Conservation (phyloP, 1,140 invertebrate genomes). For the Nomia melanderi region DNA sequence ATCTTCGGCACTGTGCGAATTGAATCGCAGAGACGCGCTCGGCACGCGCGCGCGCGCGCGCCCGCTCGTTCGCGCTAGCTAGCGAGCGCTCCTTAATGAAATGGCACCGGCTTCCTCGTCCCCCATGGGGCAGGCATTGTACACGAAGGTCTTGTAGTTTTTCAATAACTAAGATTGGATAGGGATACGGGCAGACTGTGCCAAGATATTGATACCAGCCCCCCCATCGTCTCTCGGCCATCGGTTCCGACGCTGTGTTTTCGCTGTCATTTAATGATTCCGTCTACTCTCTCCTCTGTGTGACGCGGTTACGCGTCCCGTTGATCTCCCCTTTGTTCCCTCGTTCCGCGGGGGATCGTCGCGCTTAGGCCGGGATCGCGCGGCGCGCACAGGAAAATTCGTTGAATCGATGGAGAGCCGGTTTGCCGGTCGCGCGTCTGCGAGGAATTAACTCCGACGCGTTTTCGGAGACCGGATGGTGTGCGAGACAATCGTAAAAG, state of each 20-base stretch:
- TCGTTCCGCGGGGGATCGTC: background rate
- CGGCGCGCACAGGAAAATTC: too few species aligned
- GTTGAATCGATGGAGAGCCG: too few species aligned
- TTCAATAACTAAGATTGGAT: constrained; percentile 69
- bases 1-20: constrained; percentile 36
- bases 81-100: constrained; percentile 67
- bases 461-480: too few species aligned
- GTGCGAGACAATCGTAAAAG: too few species aligned
- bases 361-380: too few species aligned
- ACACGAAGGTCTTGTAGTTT: constrained; percentile 63
- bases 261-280: background rate
- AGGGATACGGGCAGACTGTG: constrained; percentile 41
- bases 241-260: background rate
- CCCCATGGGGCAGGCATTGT: constrained; percentile 63
- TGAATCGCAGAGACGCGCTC: constrained; percentile 23
- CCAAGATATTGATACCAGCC: constrained; percentile 50
- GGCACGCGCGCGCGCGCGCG: background rate
- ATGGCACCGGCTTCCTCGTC: constrained; percentile 57
- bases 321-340: constrained; percentile 2
- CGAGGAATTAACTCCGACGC: too few species aligned
- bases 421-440: too few species aligned
- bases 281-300: constrained; percentile 5
- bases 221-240: background rate
- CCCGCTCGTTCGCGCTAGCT: too few species aligned
- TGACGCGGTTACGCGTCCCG: background rate